Percentiles rank a stretch among this genome's conserved stretches.
These are phyloP conservation scores for Calyptomena viridis DNA, from an alignment of 2,113 vertebrate species.

Conservation along the genomic window DNA sequence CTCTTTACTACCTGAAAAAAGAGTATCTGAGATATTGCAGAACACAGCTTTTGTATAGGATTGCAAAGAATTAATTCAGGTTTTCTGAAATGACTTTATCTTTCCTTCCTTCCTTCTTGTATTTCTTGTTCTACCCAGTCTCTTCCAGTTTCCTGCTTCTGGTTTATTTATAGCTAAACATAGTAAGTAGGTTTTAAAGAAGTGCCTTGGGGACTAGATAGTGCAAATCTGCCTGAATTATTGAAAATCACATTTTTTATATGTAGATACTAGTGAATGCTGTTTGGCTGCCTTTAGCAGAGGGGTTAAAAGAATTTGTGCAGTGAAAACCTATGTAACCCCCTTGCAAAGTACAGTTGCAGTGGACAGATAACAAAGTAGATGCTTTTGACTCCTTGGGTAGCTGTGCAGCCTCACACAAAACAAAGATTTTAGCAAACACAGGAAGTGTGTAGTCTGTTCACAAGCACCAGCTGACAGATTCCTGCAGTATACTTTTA, in stretches of 20 bases:
- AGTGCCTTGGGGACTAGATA: fast-evolving
- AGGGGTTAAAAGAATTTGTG: background rate
- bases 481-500: background rate
- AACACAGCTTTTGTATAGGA: background rate
- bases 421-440: background rate
- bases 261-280: background rate
- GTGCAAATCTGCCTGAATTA: background rate
- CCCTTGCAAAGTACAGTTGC: background rate
- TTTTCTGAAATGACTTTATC: background rate
- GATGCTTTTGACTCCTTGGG: background rate
- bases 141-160: conserved; percentile 25
- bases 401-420: background rate
- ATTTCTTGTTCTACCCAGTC: background rate
- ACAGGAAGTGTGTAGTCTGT: background rate
- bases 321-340: background rate
- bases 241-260: background rate
- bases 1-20: background rate
- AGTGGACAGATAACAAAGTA: background rate
- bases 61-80: background rate
- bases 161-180: background rate
- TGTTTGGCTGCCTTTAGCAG: background rate
- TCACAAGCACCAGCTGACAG: background rate
- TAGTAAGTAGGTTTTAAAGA: background rate
- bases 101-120: background rate
- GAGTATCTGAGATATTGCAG: background rate